Evolutionary conservation across 1,140 invertebrate genomes (phyloP).

Genomic region (Hypothenemus hampei): DNA sequence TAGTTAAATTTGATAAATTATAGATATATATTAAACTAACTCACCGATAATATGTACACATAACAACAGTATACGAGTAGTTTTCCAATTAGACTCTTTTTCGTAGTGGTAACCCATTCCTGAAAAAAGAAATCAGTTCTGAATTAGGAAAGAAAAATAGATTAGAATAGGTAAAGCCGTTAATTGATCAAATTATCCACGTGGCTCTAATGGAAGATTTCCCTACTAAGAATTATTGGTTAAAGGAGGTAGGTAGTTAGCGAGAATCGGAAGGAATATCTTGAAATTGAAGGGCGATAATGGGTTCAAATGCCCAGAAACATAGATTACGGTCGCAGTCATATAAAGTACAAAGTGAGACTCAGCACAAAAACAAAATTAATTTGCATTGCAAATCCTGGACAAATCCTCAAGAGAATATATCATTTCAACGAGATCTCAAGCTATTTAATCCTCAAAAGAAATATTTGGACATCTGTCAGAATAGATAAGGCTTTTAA

Average conservation of each 20-base stretch:
- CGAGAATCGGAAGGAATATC: not conserved
- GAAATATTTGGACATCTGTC: conserved; percentile 10
- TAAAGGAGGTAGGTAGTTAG: conserved; percentile 3
- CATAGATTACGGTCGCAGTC: conserved; percentile 9
- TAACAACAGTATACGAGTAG: not conserved
- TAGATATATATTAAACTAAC: not conserved
- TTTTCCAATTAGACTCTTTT: not conserved
- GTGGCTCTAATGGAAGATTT: not conserved
- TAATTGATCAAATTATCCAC: conserved; percentile 1
- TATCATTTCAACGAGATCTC: not conserved
- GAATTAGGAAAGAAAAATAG: too few species aligned
- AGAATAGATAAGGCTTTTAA: not conserved
- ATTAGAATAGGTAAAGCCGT: too few species aligned
- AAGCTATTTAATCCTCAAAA: conserved; percentile 8
- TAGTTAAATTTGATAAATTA: too few species aligned
- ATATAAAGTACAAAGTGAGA: conserved; percentile 5
- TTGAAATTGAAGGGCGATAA: not conserved
- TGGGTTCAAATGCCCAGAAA: not conserved
- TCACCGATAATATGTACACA: not conserved
- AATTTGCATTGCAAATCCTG: conserved; percentile 12
- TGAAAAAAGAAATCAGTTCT: conserved; percentile 5
- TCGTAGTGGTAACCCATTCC: conserved; percentile 1
- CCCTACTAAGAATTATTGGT: conserved; percentile 4
- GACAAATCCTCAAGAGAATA: conserved; percentile 9
- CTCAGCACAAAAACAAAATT: conserved; percentile 14